Conservation (phyloP, 2,113 vertebrate species). For the Onychorhynchus coronatus region DNA sequence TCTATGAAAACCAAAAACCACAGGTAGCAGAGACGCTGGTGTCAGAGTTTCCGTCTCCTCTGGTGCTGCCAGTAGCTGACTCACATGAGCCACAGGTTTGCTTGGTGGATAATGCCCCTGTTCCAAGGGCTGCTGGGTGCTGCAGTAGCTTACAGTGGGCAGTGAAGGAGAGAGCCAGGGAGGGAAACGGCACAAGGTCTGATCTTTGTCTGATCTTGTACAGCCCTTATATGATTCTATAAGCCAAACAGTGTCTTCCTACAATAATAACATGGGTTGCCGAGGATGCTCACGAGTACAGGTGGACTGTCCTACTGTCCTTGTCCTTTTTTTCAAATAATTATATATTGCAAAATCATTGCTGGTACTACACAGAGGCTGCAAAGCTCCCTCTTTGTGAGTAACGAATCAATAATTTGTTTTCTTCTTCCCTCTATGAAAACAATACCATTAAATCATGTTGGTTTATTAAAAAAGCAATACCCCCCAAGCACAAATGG, state of each 20-base stretch:
- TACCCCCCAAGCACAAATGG: background rate
- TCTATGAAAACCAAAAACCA: background rate
- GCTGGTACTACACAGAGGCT: background rate
- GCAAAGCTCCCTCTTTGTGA: background rate
- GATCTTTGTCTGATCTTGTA: background rate
- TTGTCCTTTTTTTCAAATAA: background rate
- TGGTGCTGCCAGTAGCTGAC: fast-evolving
- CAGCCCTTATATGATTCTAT: background rate
- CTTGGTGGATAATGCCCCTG: fast-evolving
- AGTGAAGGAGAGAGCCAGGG: background rate
- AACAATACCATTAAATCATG: slow-evolving; percentile 8
- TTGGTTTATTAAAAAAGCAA: slow-evolving; percentile 2
- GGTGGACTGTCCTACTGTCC: background rate
- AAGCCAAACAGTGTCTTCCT: background rate
- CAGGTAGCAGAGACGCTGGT: background rate
- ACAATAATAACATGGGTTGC: background rate
- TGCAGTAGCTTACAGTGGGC: background rate
- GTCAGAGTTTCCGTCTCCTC: background rate
- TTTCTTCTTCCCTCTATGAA: background rate
- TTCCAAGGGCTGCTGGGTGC: background rate
- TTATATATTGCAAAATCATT: slow-evolving; percentile 16
- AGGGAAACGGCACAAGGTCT: background rate
- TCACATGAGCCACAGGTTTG: background rate
- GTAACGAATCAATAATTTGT: slow-evolving; percentile 13
- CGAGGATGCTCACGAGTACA: background rate